Evolutionary conservation across 2,888 invertebrate genomes (phyloP), one percentile per base, ranked within the genome.

Genomic region (Hybos culiciformis): DNA sequence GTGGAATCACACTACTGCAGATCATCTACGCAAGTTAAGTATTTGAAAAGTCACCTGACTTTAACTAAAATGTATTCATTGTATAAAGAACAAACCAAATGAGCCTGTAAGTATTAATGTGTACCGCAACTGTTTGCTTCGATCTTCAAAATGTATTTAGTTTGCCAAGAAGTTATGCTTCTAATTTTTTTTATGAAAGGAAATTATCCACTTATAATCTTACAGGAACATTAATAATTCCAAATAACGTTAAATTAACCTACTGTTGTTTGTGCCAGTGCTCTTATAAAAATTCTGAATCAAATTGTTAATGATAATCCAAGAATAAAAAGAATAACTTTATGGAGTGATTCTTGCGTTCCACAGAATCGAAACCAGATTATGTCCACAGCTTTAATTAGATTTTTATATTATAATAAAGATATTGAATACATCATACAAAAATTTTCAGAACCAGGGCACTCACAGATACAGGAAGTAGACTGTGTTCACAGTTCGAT

Each of bases 371-470:
- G 36, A 19, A 36, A 36, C 20, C 36, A 11, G 12, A 20, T 36
- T 19, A 36, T 20, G 19, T 20, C 36, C 3, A 36, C 36, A 6
- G 36, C 20, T 19, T 11, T 36, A 12, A 20, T 14, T 12, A n/a
- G 36, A 6, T 36, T 36, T 19, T 14, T 36, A 5, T 12, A 18
- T 11, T 5, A 19, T 9, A 20, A 20, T 19, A n/a, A 5, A 11
- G 4, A 36, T 11, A 36, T 36, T 11, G 12, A 20, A 6, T 4
- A 20, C 5, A 20, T 36, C n/a, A 19, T 20, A 6, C 36, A 36
- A 36, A 36, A 36, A 36, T 36, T 36, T 36, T 36, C 36, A 3
- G 36, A 36, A n/a, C 36, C 36, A 9, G 36, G 36, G 3, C 36
- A 36, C n/a, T 36, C 36, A 4, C 20, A 19, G 21, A 36, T 36